A percentile compares a stretch with the other conserved stretches of the same genome.
Conservation (phyloP, 2,797 vertebrate species). For the Leontopithecus rosalia region DNA sequence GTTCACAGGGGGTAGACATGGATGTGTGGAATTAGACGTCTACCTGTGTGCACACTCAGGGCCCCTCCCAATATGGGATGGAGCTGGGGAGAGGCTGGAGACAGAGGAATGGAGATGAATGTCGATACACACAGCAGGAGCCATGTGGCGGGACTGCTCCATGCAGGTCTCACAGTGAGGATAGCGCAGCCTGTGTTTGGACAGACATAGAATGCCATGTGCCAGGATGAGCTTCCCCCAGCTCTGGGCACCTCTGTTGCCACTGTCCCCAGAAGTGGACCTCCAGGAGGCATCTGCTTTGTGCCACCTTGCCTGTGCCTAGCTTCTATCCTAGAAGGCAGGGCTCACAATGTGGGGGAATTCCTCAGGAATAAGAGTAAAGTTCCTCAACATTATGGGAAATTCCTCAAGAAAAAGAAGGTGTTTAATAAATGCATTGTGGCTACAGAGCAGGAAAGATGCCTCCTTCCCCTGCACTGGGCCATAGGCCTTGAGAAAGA, state of each 20-base stretch:
- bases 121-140: background rate
- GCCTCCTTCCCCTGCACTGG: background rate
- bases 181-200: background rate
- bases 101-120: background rate
- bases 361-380: slow-evolving; percentile 32
- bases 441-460: background rate
- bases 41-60: background rate
- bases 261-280: background rate
- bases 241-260: background rate
- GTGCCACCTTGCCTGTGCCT: background rate
- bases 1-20: background rate
- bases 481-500: background rate
- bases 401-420: background rate
- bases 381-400: background rate
- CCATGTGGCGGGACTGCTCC: accelerated
- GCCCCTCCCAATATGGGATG: background rate
- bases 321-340: background rate
- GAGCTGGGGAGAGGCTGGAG: background rate
- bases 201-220: background rate
- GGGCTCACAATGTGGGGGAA: background rate
- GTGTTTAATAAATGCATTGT: background rate
- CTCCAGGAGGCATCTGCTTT: background rate
- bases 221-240: background rate
- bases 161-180: accelerated
- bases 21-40: background rate